Evolutionary conservation across 2,113 vertebrate genomes (phyloP), one percentile per base, ranked within the genome.

Genomic region (Edolisoma coerulescens): DNA sequence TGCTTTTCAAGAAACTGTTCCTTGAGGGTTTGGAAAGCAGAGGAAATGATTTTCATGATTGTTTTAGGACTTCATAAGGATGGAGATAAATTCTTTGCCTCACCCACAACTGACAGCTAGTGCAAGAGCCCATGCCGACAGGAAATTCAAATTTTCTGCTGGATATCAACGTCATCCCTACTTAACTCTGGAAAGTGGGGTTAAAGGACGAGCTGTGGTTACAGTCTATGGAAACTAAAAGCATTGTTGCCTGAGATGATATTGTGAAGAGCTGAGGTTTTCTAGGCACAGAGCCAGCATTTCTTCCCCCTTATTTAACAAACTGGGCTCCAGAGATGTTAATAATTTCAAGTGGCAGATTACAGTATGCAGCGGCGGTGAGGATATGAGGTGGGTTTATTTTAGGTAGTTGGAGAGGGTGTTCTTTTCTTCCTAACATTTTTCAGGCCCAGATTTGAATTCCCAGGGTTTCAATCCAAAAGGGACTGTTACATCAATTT

Each of bases 1-100:
- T 94, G 83, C 42, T 98, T 98, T 98, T 83, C 93, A 86, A 92
- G 77, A 96, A 97, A 97, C 69, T 50, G 67, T 96, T 97, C 96
- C 91, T 96, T 93, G 61, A 93, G 93, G 97, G 84, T 94, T 97
- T 96, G 54, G 79, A 92, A 96, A 96, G 85, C 81, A 92, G 83
- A 96, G 93, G 95, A 97, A 98, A 97, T 98, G 32, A 95, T 97
- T 96, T 96, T 95, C 71, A 56, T 96, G 93, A 97, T 95, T 96
- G 96, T 96, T 94, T 95, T 96, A 96, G 81, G 89, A 94, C 95
- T 97, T 97, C 91, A 95, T 68, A 93, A 85, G 88, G 81, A 97
- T 78, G 45, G 95, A 56, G 69, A 95, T 97, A 97, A 95, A 96
- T 93, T 96, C 70, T 84, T 90, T 82, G 87, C 94, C 87, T 80